Evolutionary conservation across 2,888 invertebrate genomes (phyloP).

Genomic region (Salticus scenicus): DNA sequence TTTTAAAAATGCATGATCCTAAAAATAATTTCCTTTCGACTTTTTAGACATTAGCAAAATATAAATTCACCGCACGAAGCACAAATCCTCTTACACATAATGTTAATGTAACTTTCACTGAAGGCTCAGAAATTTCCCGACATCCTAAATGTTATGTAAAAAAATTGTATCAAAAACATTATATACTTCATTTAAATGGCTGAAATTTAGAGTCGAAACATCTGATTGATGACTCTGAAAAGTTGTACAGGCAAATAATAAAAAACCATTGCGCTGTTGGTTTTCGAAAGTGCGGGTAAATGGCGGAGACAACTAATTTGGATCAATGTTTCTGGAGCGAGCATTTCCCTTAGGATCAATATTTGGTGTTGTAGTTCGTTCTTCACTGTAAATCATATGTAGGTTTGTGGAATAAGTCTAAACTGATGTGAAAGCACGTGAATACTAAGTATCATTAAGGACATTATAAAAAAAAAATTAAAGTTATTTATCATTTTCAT

Average conservation of each 20-base stretch:
- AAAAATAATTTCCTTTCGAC: too few species aligned
- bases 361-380: not conserved
- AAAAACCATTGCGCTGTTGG: not conserved
- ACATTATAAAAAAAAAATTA: too few species aligned
- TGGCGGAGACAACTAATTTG: not conserved
- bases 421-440: not conserved
- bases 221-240: not conserved
- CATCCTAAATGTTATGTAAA: not conserved
- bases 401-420: not conserved
- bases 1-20: too few species aligned
- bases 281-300: not conserved
- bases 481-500: too few species aligned
- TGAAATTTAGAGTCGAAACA: not conserved
- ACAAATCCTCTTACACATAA: too few species aligned
- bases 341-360: not conserved
- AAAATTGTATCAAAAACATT: not conserved
- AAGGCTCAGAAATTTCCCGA: not conserved
- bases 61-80: too few species aligned
- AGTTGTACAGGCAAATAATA: not conserved
- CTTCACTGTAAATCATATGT: not conserved
- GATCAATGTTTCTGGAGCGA: not conserved
- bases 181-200: not conserved
- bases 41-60: too few species aligned
- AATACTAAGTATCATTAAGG: not conserved
- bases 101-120: too few species aligned